phyloP scores from a whole-genome alignment of 2,113 vertebrate genomes.

The Canis aureus region DNA sequence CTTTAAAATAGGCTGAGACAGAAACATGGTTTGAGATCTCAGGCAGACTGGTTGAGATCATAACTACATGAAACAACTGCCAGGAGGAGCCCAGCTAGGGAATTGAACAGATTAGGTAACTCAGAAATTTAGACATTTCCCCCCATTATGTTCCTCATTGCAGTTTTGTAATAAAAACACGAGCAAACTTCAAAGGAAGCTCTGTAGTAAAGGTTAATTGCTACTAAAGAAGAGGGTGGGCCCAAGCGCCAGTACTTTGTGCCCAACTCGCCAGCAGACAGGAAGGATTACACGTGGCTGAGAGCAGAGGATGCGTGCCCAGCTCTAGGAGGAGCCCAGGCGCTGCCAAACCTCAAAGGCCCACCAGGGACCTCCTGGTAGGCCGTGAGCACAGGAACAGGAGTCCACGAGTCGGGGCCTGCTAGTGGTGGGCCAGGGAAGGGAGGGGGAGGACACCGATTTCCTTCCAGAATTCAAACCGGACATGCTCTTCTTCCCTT shows the following conservation, averaged over 20 bases:
- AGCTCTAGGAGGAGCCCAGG: slow-evolving; percentile 68
- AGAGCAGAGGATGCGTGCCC: slow-evolving; percentile 71
- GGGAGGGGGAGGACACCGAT: slow-evolving; percentile 70
- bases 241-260: slow-evolving; percentile 86
- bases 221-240: slow-evolving; percentile 91
- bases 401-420: not conserved
- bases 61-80: slow-evolving; percentile 77
- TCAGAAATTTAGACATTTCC: slow-evolving; percentile 91
- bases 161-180: slow-evolving; percentile 91
- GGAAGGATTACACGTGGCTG: slow-evolving; percentile 89
- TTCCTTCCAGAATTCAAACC: slow-evolving; percentile 83
- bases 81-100: slow-evolving; percentile 76
- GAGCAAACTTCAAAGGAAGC: slow-evolving; percentile 91
- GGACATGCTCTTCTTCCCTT: slow-evolving; percentile 81
- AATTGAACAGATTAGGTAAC: slow-evolving; percentile 86
- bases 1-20: slow-evolving; percentile 82
- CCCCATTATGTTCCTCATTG: slow-evolving; percentile 88
- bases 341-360: slow-evolving; percentile 70
- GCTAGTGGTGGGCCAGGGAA: slow-evolving; percentile 5
- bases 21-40: slow-evolving; percentile 83
- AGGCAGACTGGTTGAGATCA: slow-evolving; percentile 83
- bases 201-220: slow-evolving; percentile 93
- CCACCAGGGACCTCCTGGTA: slow-evolving; percentile 34
- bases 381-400: slow-evolving; percentile 66
- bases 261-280: slow-evolving; percentile 87